Conservation (phyloP, 2,888 invertebrate species). For the Euzetes globulus region DNA sequence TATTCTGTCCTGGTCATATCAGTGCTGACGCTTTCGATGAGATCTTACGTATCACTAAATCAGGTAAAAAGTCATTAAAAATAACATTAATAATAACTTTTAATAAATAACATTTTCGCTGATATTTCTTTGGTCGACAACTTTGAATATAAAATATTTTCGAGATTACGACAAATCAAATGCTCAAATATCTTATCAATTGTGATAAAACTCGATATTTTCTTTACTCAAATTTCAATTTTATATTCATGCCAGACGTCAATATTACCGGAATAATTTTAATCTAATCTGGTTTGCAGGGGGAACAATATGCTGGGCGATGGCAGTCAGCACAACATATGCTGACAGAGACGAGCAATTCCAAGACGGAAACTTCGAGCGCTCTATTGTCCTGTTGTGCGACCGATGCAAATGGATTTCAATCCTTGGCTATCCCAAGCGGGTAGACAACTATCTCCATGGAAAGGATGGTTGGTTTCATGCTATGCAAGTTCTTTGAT, state of each 20-base stretch:
- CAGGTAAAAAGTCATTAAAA: not conserved
- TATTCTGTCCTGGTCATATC: conserved; percentile 29
- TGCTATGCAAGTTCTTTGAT: conserved; percentile 35
- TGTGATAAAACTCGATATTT: not conserved
- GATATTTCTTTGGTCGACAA: too few species aligned
- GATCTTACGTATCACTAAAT: conserved; percentile 21
- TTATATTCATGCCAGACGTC: too few species aligned
- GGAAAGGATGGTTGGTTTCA: conserved; percentile 22
- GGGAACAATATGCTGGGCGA: conserved; percentile 30
- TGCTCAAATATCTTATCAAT: not conserved
- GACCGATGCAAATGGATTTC: conserved; percentile 27
- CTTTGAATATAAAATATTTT: too few species aligned
- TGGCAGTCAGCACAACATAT: conserved; percentile 25
- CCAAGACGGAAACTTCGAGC: conserved; percentile 7
- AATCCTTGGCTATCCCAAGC: conserved; percentile 23
- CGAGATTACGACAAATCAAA: too few species aligned
- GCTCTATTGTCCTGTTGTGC: conserved; percentile 9
- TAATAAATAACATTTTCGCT: too few species aligned
- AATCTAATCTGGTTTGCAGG: not conserved
- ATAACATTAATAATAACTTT: too few species aligned
- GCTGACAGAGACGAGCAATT: conserved; percentile 24
- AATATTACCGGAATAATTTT: not conserved
- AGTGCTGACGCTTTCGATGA: not conserved
- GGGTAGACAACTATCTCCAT: conserved; percentile 1
- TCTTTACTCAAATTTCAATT: not conserved